Evolutionary conservation across 2,797 vertebrate species (phyloP), one percentile per base, ranked within the genome.

Genomic region (Mormyrus proboscirostris): DNA sequence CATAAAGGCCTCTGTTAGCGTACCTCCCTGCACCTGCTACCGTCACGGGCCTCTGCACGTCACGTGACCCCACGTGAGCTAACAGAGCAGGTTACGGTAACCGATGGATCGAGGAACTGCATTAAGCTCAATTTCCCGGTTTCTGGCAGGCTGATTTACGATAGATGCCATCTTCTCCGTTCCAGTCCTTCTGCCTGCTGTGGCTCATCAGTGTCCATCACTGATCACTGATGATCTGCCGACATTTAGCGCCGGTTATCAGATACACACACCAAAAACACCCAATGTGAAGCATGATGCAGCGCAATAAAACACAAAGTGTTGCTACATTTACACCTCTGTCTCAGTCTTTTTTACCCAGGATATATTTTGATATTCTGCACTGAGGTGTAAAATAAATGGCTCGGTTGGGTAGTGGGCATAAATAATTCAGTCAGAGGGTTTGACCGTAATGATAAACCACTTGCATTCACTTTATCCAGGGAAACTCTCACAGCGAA

Each of bases 391-490:
- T 76, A 44, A 41, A 65, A 86, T 55, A 86, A 62, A 50, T n/a
- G 9, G 8, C 5, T 44, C 76, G 22, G 41, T 41, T 51, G 84
- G 88, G 47, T 44, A 86, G 49, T 55, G 4, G 38, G 33, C 3
- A 55, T 89, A 22, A 89, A 89, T 89, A 89, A 89, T 89, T 87
- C 82, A 89, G 85, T 22, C 14, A 87, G 73, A 79, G 41, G 7
- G 65, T 88, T n/a, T 82, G 50, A 53, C 51, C 22, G 33, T 82
- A 88, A 10, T 33, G 6, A 76, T 38, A 82, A 83, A 76, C 44
- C 84, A 41, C 25, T 86, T 57, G 65, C 85, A 87, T 33, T 38
- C 19, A 73, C 82, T 51, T 65, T 62, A 79, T 79, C 49, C 22
- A 47, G 33, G 65, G 38, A 57, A 57, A 22, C 65, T 33, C 50